Base-by-base conservation (phyloP, 2,888 invertebrate genomes). In the Lysandra bellargus region DNA sequence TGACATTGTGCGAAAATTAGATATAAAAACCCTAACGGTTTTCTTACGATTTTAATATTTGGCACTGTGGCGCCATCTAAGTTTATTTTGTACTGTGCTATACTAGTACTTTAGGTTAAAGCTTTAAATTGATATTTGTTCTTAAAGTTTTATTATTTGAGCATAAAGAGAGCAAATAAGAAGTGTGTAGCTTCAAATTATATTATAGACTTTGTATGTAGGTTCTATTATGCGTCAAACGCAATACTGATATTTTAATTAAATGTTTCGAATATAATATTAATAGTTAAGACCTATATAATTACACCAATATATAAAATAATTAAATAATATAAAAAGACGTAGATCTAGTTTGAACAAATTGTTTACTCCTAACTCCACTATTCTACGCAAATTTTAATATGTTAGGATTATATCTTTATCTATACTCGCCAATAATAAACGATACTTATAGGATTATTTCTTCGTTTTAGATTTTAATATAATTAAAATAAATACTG, bases 331-430 rank as follows among this genome's bases (percentile, higher is more conserved):
- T 23, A 23, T 23, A 23, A 23, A 23, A 23, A 23, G 9, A 44
- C 44, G 49, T 61, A 61, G 23, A 6, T 30, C 12, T 69, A 69
- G 64, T 30, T 69, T 69, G 2, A 23, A 61, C 7, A 61, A 64
- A 64, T 64, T 33, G 64, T 30, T 69, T 69, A 69, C 33, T 69
- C 69, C 69, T 69, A 14, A 69, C 69, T 37, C 69, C 69, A 69
- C 33, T 33, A 69, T 69, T 33, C 3, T 33, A 37, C 69, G 33
- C 12, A 4, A 64, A 9, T 9, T 30, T 64, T 64, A 33, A 64
- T 30, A 30, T 14, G 5, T 69, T 33, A 69, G 33, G 4, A 9
- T 17, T 64, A 64, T 30, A 64, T 33, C 12, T 14, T 69, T 17
- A 69, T 69, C 17, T 30, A 30, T 64, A 23, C 23, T 30, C 9